phyloP scores from a whole-genome alignment of 64 coral and sea anemone species.

The Stichodactyla helianthus region DNA sequence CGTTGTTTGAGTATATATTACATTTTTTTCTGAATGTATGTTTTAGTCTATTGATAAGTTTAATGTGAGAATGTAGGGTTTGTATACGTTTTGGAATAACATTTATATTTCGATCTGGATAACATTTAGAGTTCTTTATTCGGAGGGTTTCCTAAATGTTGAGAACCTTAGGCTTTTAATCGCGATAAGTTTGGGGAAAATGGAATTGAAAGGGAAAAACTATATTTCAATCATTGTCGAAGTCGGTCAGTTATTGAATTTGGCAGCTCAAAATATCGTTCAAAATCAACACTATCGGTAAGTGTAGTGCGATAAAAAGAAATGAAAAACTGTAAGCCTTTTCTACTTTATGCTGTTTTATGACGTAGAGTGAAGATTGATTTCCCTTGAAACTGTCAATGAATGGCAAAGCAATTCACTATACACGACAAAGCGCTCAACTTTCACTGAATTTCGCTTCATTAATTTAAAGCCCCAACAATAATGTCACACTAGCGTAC shows the following conservation, averaged over 20 bases:
- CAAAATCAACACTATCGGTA: neutral
- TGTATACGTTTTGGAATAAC: neutral
- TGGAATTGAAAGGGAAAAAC: too few relatives aligned
- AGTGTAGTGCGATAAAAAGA: neutral
- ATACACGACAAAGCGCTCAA: neutral
- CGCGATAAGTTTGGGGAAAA: too few relatives aligned
- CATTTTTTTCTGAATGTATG: neutral
- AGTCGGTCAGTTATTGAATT: neutral
- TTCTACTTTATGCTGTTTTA: neutral
- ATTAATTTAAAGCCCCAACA: constrained; percentile 1
- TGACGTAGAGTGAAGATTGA: neutral
- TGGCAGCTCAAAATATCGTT: neutral
- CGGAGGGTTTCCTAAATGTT: too few relatives aligned
- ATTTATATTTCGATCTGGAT: neutral
- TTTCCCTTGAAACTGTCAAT: neutral
- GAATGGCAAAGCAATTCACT: too few relatives aligned
- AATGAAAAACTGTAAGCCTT: neutral
- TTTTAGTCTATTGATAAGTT: neutral
- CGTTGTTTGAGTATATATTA: neutral
- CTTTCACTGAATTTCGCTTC: neutral
- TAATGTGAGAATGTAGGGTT: neutral
- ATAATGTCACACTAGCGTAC: neutral
- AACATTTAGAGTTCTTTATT: neutral
- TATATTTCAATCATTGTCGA: too few relatives aligned
- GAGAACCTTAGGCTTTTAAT: too few relatives aligned